phyloP scores from a whole-genome alignment of 2,113 vertebrate species.

The Amazona guildingii region DNA sequence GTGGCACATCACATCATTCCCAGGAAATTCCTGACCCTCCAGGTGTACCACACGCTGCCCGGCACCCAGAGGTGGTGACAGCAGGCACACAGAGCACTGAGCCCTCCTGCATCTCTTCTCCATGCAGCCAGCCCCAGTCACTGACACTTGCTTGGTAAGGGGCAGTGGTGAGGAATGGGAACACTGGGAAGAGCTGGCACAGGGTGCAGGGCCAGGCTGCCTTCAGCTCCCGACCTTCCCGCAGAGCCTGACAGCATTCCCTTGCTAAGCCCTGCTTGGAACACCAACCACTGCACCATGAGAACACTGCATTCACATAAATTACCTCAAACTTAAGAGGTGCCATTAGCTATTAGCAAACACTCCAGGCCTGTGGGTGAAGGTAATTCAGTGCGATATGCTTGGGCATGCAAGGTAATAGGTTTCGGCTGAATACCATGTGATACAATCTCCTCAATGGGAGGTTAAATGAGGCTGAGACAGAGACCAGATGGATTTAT shows the following conservation, averaged over 20 bases:
- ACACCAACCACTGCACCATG: background rate
- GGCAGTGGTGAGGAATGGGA: background rate
- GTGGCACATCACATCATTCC: fast-evolving
- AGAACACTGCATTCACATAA: background rate
- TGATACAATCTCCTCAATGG: conserved; percentile 50
- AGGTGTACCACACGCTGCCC: fast-evolving
- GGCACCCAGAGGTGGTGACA: fast-evolving
- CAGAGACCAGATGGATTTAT: conserved; percentile 70
- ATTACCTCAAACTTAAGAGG: conserved; percentile 39
- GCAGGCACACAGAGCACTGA: fast-evolving
- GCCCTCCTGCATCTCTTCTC: fast-evolving
- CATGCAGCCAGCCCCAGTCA: fast-evolving
- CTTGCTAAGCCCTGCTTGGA: background rate
- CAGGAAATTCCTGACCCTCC: fast-evolving
- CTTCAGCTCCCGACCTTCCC: background rate
- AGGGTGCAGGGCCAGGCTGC: background rate
- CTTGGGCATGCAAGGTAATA: conserved; percentile 68
- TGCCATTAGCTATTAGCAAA: conserved; percentile 49
- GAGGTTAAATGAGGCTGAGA: conserved; percentile 64
- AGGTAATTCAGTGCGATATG: conserved; percentile 67
- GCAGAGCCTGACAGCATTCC: fast-evolving
- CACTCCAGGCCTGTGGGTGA: background rate
- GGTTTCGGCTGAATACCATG: conserved; percentile 56
- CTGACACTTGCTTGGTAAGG: fast-evolving
- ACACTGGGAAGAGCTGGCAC: background rate